Conservation (phyloP, 1,140 invertebrate species). For the Hylyphantes graminicola region DNA sequence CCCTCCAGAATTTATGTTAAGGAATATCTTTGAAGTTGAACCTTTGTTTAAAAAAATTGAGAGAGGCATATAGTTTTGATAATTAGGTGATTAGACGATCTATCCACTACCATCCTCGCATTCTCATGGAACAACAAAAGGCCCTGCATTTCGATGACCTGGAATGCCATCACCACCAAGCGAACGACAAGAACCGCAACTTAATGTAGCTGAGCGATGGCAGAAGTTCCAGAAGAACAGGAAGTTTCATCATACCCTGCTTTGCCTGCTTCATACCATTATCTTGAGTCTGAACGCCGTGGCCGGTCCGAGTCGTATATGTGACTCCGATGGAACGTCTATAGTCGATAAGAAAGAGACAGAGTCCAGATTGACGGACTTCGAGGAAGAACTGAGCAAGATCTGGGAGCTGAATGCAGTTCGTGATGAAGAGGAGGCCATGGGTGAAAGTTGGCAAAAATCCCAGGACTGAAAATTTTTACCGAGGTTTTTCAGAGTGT, state of each 20-base stretch:
- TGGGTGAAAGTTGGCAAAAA: too few species aligned
- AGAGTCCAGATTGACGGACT: constrained; percentile 50
- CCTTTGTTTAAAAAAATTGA: too few species aligned
- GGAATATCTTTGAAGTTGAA: too few species aligned
- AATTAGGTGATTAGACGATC: not conserved
- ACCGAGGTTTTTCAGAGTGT: too few species aligned
- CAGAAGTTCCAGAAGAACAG: constrained; percentile 2
- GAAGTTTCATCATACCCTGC: not conserved
- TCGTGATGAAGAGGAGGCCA: not conserved
- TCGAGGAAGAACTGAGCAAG: constrained; percentile 56
- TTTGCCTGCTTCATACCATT: too few species aligned
- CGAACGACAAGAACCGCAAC: constrained; percentile 3
- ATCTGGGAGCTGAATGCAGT: constrained; percentile 33
- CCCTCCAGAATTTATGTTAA: not conserved
- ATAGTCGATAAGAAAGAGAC: constrained; percentile 8
- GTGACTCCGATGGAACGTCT: not conserved
- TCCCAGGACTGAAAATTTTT: too few species aligned
- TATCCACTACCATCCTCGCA: not conserved
- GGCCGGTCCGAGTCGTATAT: constrained; percentile 12
- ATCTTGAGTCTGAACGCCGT: not conserved
- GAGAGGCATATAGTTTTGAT: too few species aligned
- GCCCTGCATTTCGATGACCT: not conserved
- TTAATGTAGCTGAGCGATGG: constrained; percentile 19
- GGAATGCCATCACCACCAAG: too few species aligned
- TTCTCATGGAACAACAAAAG: not conserved